Base-by-base conservation (phyloP, 1,140 invertebrate species). In the Sycophila sp. region DNA sequence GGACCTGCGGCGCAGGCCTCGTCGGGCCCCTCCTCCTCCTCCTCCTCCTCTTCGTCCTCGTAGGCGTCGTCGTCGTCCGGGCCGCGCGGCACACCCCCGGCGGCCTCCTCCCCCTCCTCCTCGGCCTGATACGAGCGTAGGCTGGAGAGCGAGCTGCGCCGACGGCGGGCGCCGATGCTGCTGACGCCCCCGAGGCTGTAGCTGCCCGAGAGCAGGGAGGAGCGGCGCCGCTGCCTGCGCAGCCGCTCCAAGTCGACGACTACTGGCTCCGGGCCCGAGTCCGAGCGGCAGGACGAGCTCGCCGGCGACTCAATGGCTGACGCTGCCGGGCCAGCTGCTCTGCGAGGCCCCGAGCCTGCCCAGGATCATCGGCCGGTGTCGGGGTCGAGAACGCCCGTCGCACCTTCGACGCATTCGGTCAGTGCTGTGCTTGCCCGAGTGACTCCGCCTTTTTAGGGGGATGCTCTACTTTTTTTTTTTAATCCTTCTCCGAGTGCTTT, bases 221-320 rank as follows among this genome's bases (percentile, higher is more conserved):
- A 69, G 5, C 56, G 34, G 1, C 58, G 59, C 2, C 66, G 55
- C 15, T 4, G 75, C 77, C 75, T 72, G 73, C 62, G 72, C 47
- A 71, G 68, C 51, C 58, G 71, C 72, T 74, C 75, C 45, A 72
- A 73, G 17, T 51, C 62, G 55, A 42, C 8, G 2, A 59, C 17
- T 19, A 63, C 22, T 34, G 56, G 71, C 70, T 81, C 79, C 73
- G 80, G 78, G 78, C 80, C 82, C 77, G 80, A 80, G 76, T 85
- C 81, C 80, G 83, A 83, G 72, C 77, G 80, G 76, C 81, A 85
- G 66, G 84, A 83, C 26, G 79, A 86, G 74, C 83, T 85, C 83
- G 84, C 80, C 82, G 84, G 81, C 76, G 84, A 84, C 81, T 86
- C 83, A 86, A 86, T 86, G 80, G 75, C 86, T 64, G 64, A 11